Base-by-base conservation (phyloP, 2,113 vertebrate genomes). In the Eptesicus fuscus region DNA sequence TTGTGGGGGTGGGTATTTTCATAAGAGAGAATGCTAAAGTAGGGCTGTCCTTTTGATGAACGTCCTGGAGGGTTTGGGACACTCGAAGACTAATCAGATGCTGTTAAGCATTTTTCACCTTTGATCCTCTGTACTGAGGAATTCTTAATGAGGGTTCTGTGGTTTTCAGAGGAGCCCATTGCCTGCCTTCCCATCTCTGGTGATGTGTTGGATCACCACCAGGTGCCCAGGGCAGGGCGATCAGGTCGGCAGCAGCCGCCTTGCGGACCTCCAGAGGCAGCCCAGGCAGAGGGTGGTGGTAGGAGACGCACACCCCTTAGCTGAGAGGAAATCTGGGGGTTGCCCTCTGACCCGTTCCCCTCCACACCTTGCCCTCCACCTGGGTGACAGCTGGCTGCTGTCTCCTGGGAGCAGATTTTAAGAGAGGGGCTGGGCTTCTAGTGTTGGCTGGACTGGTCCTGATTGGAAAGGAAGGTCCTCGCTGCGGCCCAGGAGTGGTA, bases 21-120 rank as follows among this genome's bases (percentile, higher is more conserved):
- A 51, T 86, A 65, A 93, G 79, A 94, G 69, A 96, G 90, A 96
- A 91, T 93, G 56, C 70, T 90, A 83, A 87, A 80, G 70, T 76
- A 83, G 56, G 40, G 3, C 70, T 76, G n/a, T 93, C 74, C 80
- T 91, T 95, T 85, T 77, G 74, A 90, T 92, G 67, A 80, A 88
- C 25, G 28, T 87, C 69, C 59, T 80, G 61, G 74, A 82, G 47
- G 32, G 23, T 49, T 44, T 91, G 69, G 80, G 85, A 70, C 32
- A 53, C 80, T 51, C 69, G 49, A 87, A 90, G n/a, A 83, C 40
- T 18, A 69, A 35, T 85, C 49, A 65, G 84, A 59, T 83, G 53
- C 77, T 92, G 51, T 42, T 65, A 16, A 92, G 61, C 56, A 37
- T 20, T 90, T 69, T 78, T 67, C 53, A 51, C 63, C 53, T 89